Conservation (phyloP, 2,113 vertebrate genomes). For the Pagrus major region DNA sequence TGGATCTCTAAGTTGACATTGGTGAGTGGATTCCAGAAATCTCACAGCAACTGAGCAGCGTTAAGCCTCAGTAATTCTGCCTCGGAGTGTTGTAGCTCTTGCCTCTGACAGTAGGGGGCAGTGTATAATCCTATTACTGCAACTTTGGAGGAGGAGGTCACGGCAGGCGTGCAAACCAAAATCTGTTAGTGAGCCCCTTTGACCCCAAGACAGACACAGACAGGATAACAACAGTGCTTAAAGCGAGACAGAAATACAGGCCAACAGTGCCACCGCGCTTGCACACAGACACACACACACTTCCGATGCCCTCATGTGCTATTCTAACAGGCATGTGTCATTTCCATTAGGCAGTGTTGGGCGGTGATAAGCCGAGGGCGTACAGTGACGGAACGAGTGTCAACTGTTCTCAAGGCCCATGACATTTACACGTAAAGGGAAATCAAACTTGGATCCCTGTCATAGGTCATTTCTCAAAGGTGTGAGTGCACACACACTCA, state of each 20-base stretch:
- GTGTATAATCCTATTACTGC: constrained; percentile 51
- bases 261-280: constrained; percentile 4
- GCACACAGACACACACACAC: not conserved
- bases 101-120: constrained; percentile 60
- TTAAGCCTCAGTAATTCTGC: constrained; percentile 39
- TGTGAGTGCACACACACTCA: constrained; percentile 32
- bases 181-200: constrained; percentile 38
- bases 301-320: constrained; percentile 37
- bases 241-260: constrained; percentile 8
- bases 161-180: constrained; percentile 10
- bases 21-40: constrained; percentile 39
- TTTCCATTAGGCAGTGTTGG: constrained; percentile 70
- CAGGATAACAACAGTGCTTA: constrained; percentile 23
- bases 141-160: constrained; percentile 28
- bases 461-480: constrained; percentile 76
- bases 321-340: constrained; percentile 68
- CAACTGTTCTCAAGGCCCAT: constrained; percentile 71
- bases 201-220: constrained; percentile 37
- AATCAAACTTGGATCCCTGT: constrained; percentile 66
- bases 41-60: constrained; percentile 24
- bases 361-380: constrained; percentile 57
- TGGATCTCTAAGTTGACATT: constrained; percentile 35
- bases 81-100: constrained; percentile 24
- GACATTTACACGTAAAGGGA: constrained; percentile 77
- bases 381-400: constrained; percentile 70